Evolutionary conservation across 64 coral and sea anemone genomes (phyloP), one percentile per base, ranked within the genome.

Genomic region (Astreopora myriophthalma): DNA sequence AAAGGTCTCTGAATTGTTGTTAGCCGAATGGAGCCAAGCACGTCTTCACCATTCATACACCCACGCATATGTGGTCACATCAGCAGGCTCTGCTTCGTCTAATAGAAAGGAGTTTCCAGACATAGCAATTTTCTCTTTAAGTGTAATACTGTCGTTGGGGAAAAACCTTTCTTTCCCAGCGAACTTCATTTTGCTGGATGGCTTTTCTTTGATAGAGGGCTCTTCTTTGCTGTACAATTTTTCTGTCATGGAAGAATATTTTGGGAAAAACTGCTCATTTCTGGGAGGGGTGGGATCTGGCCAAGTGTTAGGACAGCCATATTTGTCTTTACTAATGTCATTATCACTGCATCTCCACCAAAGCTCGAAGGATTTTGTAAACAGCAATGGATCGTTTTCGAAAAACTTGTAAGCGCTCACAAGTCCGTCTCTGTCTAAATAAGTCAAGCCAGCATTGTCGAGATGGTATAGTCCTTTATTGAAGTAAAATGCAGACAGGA

Each of bases 401-500:
- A 52, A 52, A 52, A 52, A 52, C 38, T 64, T 64, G 37, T 86
- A 86, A 39, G 84, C 84, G 12, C 31, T 71, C 11, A 17, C 63
- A 44, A 30, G 26, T 49, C 48, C 65, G 5, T 31, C 16, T 24
- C 28, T 35, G 25, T 62, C 48, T 25, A 60, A 30, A 22, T 74
- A 88, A 14, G 86, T 75, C 13, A 88, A 35, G 8, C 86, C 86
- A 32, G 86, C 39, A 65, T 89, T 63, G 3, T 35, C 30, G 1
- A 22, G 34, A 36, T 89, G 87, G 48, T 37, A 89, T 33, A 61
- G 19, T 67, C 87, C 87, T 35, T 19, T 7, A 20, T 89, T 78
- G 55, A 89, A 89, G 58, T 89, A 89, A 64, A 24, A 89, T 64
- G 87, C 87, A 62, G 87, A 89, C 13, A 91, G 76, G 44, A 91